Evolutionary conservation across 1,140 invertebrate species (phyloP).

Genomic region (Zophobas atratus): DNA sequence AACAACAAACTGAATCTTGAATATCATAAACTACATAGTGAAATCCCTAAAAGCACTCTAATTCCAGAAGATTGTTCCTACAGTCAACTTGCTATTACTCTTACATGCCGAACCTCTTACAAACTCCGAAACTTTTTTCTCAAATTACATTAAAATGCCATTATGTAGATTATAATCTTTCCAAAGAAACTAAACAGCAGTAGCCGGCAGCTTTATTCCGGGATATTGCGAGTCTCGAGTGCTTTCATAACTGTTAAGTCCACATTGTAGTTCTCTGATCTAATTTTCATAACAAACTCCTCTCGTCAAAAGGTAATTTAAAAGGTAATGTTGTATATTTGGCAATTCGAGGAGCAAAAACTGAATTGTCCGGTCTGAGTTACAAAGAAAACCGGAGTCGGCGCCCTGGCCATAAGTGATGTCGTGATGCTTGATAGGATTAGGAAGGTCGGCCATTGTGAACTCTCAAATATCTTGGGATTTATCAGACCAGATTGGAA

Average conservation of each 20-base stretch:
- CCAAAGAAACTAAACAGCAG: conserved; percentile 41
- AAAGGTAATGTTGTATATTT: not conserved
- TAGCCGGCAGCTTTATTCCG: not conserved
- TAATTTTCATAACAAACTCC: not conserved
- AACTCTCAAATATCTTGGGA: conserved; percentile 51
- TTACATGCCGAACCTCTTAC: conserved; percentile 26
- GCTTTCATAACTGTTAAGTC: conserved; percentile 6
- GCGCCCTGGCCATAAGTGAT: conserved; percentile 47
- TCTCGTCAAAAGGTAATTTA: not conserved
- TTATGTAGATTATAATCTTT: conserved; percentile 48
- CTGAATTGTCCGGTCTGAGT: conserved; percentile 36
- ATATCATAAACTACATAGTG: too few species aligned
- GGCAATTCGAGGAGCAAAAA: not conserved
- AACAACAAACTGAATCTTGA: too few species aligned
- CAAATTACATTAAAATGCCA: conserved; percentile 48
- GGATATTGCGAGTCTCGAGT: not conserved
- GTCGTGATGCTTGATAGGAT: conserved; percentile 51
- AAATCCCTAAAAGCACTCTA: not conserved
- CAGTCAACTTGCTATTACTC: conserved; percentile 7
- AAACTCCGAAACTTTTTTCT: conserved; percentile 27
- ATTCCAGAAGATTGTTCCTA: not conserved
- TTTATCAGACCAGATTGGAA: conserved; percentile 52
- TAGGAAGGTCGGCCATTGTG: conserved; percentile 51
- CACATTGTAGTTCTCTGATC: conserved; percentile 3
- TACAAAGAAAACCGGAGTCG: conserved; percentile 40